A percentile compares a stretch with the other conserved stretches of the same genome.
These are phyloP conservation scores for Glareola pratincola DNA, from an alignment of 2,113 vertebrate species.

Conservation along the genomic window DNA sequence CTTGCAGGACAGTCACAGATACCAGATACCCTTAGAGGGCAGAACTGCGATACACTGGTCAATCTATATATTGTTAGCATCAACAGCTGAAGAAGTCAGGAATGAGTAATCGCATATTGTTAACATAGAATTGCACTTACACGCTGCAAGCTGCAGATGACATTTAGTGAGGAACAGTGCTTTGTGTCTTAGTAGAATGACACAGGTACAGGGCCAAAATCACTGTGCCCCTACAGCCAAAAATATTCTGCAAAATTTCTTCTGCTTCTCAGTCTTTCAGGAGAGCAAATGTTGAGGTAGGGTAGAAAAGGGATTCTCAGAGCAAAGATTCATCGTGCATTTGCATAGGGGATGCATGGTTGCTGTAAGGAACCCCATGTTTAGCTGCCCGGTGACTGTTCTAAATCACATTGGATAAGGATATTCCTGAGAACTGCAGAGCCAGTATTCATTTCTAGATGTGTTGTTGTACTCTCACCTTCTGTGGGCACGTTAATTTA, in stretches of 20 bases:
- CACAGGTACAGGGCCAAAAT: neutral
- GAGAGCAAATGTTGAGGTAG: neutral
- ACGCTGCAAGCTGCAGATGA: neutral
- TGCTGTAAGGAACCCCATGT: neutral
- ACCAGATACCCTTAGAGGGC: neutral
- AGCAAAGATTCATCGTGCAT: neutral
- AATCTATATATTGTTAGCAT: neutral
- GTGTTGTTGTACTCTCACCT: neutral
- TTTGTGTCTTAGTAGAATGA: neutral
- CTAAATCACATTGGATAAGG: neutral
- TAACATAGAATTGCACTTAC: neutral
- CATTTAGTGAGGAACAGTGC: neutral
- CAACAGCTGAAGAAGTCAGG: neutral
- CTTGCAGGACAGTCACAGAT: conserved; percentile 20
- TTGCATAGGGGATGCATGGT: fast-evolving
- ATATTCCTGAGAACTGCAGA: neutral
- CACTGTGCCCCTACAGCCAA: neutral
- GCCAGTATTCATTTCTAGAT: neutral
- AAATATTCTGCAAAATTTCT: neutral
- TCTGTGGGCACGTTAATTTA: neutral
- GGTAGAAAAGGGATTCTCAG: neutral
- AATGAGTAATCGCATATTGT: neutral
- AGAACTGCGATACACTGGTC: neutral
- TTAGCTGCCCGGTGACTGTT: neutral
- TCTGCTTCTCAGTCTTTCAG: neutral